Conservation (phyloP, 2,888 invertebrate genomes). For the Congeria kusceri region DNA sequence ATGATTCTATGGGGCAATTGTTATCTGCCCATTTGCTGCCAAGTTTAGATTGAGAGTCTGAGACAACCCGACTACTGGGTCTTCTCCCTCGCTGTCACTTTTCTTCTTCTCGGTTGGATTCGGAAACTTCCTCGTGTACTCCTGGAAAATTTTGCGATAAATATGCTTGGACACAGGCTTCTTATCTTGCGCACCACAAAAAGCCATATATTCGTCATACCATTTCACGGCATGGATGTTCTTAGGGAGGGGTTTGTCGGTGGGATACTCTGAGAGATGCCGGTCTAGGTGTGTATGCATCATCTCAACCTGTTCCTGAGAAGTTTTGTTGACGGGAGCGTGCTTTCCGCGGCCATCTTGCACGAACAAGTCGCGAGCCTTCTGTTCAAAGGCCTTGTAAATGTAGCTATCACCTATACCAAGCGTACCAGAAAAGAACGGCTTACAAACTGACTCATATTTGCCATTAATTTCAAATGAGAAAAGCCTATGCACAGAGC, state of each 20-base stretch:
- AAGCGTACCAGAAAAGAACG: slow-evolving; percentile 57
- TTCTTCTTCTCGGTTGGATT: slow-evolving; percentile 38
- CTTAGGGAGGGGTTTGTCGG: slow-evolving; percentile 44
- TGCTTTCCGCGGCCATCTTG: slow-evolving; percentile 59
- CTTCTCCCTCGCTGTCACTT: not conserved
- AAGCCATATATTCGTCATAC: slow-evolving; percentile 51
- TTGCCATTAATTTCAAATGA: slow-evolving; percentile 61
- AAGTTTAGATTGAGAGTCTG: too few species aligned
- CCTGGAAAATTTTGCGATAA: slow-evolving; percentile 57
- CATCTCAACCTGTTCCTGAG: slow-evolving; percentile 39
- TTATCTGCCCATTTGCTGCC: too few species aligned
- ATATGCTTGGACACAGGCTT: slow-evolving; percentile 60
- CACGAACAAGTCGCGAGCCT: slow-evolving; percentile 55
- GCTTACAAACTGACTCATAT: slow-evolving; percentile 58
- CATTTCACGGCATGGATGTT: slow-evolving; percentile 60
- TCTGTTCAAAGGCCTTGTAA: slow-evolving; percentile 57
- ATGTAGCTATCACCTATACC: slow-evolving; percentile 60
- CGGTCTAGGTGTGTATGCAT: slow-evolving; percentile 52
- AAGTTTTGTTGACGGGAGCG: slow-evolving; percentile 56
- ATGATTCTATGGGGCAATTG: too few species aligned
- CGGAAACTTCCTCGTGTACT: slow-evolving; percentile 44
- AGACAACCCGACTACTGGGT: too few species aligned
- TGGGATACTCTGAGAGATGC: slow-evolving; percentile 35
- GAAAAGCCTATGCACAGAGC: slow-evolving; percentile 57
- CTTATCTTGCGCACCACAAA: slow-evolving; percentile 28